Evolutionary conservation across 2,113 vertebrate species (phyloP), one percentile per base, ranked within the genome.

Genomic region (Strix aluco): DNA sequence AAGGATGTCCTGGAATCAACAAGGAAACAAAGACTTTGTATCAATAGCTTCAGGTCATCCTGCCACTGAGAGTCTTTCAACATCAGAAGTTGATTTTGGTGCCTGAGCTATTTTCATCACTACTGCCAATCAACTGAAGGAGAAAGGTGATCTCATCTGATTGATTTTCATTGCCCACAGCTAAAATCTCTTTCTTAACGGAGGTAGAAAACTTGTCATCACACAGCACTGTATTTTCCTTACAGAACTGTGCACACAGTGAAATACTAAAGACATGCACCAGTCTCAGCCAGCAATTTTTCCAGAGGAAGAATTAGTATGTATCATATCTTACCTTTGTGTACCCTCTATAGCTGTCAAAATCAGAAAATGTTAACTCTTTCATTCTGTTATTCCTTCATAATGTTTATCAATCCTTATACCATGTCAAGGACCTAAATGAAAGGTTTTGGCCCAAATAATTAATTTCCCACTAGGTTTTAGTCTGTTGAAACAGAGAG

Each of bases 101-200:
- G 62, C 38, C 78, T 72, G 74, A 88, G 77, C 91, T 95, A 66
- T 90, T 94, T 96, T 80, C 89, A 85, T 75, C 84, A 25, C 51
- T 62, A 25, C 81, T 96, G 88, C 88, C 88, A 97, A 67, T 94
- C 95, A 95, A 63, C 65, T 65, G 75, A 59, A 72, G 51, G 91
- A 86, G 73, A 65, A 95, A 96, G 90, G 66, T 74, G 36, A 97
- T 94, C 91, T 94, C 77, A 93, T 75, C 74, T 90, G 92, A 98
- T 96, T 95, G 95, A 96, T 94, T 97, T 97, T 96, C 78, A 84
- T 67, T 90, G 96, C 94, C 95, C 92, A 93, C 66, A 97, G 97
- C 92, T 95, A 95, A 96, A 95, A 70, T 88, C 62, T 83, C 71
- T 80, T 72, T 90, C 81, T 93, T 94, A 94, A 86, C 57, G 15